Evolutionary conservation across 2,797 vertebrate genomes (phyloP).

Genomic region (Threskiornis aethiopicus): DNA sequence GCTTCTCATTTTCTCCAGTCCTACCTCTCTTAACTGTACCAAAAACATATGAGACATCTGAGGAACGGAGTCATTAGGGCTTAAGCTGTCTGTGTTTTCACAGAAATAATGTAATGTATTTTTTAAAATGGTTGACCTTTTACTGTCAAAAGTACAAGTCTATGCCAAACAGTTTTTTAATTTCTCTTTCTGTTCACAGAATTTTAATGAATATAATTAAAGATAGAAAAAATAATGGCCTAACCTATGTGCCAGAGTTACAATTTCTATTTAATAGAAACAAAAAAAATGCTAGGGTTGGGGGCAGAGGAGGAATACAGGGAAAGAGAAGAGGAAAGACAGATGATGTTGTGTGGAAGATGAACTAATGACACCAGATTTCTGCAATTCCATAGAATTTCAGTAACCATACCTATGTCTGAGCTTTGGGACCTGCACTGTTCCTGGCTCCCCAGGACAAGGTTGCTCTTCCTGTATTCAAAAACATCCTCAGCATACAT

Average conservation of each 20-base stretch:
- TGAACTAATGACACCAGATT: neutral
- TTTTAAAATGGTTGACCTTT: neutral
- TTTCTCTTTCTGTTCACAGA: neutral
- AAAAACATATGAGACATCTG: neutral
- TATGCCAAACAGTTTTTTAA: neutral
- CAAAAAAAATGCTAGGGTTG: rapidly evolving
- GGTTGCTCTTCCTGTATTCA: neutral
- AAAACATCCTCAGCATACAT: rapidly evolving
- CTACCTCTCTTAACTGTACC: neutral
- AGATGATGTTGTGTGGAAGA: neutral
- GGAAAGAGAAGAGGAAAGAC: neutral
- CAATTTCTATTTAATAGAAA: neutral
- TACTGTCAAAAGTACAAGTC: neutral
- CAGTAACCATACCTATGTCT: neutral
- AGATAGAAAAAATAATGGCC: neutral
- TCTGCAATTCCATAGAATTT: neutral
- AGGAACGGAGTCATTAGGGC: neutral
- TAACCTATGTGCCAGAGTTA: neutral
- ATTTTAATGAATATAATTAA: neutral
- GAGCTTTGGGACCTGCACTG: neutral
- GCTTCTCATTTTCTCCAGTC: neutral
- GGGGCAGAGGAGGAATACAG: rapidly evolving
- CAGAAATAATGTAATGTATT: neutral
- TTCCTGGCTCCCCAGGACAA: neutral
- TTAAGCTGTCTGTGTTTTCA: neutral